Evolutionary conservation across 1,140 invertebrate genomes (phyloP), one percentile per base, ranked within the genome.

Genomic region (Microvelia longipes): DNA sequence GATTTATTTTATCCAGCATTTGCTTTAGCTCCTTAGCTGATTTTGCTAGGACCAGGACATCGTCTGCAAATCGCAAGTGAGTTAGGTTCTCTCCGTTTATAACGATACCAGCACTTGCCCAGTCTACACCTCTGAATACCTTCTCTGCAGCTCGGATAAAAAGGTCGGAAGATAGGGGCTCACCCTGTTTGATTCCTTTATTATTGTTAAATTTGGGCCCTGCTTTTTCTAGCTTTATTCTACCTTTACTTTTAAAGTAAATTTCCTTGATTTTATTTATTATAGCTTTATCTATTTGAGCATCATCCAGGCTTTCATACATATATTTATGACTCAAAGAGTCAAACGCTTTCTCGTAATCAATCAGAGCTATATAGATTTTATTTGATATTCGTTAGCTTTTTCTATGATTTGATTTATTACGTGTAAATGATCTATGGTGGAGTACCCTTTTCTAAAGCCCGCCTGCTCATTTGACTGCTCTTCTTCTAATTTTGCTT

Each of bases 11-110:
- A 1, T 68, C 15, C 1, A 72, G 50, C 65, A 70, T 70, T 25
- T 24, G 2, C 30, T 66, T 60, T 62, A 70, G 2, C 64, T 72
- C 61, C 1, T 72, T 35, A 1, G 66, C 50, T 28, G 15, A 67
- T 64, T 75, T 68, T n/a, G 71, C 67, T 26, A 75, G 61, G 29
- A 78, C 25, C 11, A 78, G 71, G 65, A 77, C 61, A 66, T 79
- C 76, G 69, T 79, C 77, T 1, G 77, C 76, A 63, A 79, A 79
- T 24, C 76, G 71, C 68, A 79, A 71, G 70, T 79, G 73, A 60
- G 28, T 75, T 27, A 76, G 70, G 11, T 72, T 30, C 65, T 77
- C 71, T 66, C 75, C 73, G 69, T 78, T 74, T 60, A 76, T 74
- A 28, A 73, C 74, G 14, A 75, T 73, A 68, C 72, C 76, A 14